Percentiles rank a stretch among this genome's conserved stretches.
phyloP scores from a whole-genome alignment of 2,113 vertebrate species.

The Lampris megalopsis region DNA sequence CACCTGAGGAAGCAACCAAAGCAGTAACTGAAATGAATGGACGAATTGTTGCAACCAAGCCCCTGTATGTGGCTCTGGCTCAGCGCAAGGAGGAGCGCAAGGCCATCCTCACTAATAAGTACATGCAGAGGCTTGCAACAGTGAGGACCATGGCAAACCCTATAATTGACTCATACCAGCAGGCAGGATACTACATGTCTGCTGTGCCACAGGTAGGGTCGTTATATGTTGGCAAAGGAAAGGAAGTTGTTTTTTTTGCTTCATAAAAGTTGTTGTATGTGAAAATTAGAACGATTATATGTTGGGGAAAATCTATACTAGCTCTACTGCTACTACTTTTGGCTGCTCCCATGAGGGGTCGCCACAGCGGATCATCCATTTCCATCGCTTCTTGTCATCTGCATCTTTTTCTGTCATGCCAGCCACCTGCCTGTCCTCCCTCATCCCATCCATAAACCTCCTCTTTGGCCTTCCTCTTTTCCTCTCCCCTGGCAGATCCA shows the following conservation, averaged over 20 bases:
- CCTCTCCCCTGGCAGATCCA: too few relatives aligned
- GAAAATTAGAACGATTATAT: background rate
- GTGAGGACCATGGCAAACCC: constrained; percentile 86
- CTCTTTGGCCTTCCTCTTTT: too few relatives aligned
- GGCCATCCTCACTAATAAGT: constrained; percentile 95
- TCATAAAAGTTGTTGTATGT: background rate
- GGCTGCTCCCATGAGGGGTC: too few relatives aligned
- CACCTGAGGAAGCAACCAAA: constrained; percentile 97
- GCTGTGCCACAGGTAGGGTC: constrained; percentile 88
- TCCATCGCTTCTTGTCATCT: too few relatives aligned
- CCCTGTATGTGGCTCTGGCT: constrained; percentile 94
- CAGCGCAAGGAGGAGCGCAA: constrained; percentile 96
- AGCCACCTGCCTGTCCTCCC: too few relatives aligned
- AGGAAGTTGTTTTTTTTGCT: too few relatives aligned
- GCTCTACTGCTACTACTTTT: too few relatives aligned
- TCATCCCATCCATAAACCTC: too few relatives aligned
- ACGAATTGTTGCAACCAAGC: constrained; percentile 93
- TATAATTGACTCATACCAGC: constrained; percentile 89
- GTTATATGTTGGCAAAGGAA: background rate
- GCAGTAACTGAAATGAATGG: constrained; percentile 98
- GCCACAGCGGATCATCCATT: too few relatives aligned
- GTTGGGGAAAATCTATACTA: too few relatives aligned
- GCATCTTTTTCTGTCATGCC: too few relatives aligned
- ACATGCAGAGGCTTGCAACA: constrained; percentile 92
- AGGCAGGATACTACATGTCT: constrained; percentile 89